These are phyloP conservation scores for Diachasma alloeum DNA, from an alignment of 1,140 invertebrate species.

Conservation along the genomic window DNA sequence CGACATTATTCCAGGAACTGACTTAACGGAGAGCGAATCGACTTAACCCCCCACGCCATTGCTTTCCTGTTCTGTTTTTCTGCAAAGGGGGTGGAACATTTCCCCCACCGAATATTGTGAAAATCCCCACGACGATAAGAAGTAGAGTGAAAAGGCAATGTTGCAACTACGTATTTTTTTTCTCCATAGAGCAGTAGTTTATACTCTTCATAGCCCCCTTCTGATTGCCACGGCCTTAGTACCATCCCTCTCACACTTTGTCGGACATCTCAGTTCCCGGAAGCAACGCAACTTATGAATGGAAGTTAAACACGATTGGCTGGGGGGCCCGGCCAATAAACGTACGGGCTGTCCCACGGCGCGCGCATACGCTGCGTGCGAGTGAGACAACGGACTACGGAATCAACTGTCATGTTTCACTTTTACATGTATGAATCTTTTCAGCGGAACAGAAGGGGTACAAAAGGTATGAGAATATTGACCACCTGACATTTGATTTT, in stretches of 20 bases:
- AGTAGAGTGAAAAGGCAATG: neutral
- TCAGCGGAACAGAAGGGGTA: no score
- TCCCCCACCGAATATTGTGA: neutral
- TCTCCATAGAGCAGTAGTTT: neutral
- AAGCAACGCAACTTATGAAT: slow-evolving; percentile 55
- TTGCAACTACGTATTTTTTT: neutral
- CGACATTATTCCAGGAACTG: slow-evolving; percentile 28
- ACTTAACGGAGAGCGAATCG: slow-evolving; percentile 32
- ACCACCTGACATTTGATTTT: no score
- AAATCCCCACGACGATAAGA: neutral
- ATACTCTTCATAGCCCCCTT: neutral
- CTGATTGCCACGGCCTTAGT: neutral
- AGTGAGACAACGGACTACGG: slow-evolving; percentile 31
- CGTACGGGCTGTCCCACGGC: slow-evolving; percentile 34
- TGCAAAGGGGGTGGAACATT: neutral
- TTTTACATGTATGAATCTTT: no score
- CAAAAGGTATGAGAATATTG: no score
- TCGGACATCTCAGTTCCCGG: slow-evolving; percentile 23
- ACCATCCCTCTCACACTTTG: slow-evolving; percentile 12
- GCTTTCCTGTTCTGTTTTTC: neutral
- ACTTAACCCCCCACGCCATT: neutral
- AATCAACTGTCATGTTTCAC: slow-evolving; percentile 30
- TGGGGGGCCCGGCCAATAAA: slow-evolving; percentile 34
- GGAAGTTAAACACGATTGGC: slow-evolving; percentile 50
- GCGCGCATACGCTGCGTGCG: neutral